These are phyloP conservation scores for Bolinopsis microptera DNA, from an alignment of 37 sponge, comb jelly and placozoan species.

Conservation along the genomic window DNA sequence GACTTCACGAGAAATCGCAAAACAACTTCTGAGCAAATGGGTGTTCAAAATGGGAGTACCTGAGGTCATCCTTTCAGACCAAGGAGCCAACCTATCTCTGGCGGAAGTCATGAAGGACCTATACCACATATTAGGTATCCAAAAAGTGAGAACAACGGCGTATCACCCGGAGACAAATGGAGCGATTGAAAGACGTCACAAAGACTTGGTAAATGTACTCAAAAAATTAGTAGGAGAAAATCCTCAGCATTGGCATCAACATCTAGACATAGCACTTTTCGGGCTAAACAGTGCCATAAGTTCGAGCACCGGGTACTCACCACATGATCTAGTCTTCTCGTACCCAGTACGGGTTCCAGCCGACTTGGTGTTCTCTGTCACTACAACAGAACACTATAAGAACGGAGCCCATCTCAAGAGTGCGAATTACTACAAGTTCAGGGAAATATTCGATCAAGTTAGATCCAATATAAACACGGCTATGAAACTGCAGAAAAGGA, in stretches of 20 bases:
- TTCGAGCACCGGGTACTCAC: background rate
- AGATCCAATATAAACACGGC: background rate
- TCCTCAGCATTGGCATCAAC: background rate
- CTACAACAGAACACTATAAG: background rate
- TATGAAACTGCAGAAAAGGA: background rate
- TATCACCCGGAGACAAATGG: background rate
- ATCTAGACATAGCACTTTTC: background rate
- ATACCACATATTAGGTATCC: background rate
- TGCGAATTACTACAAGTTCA: background rate
- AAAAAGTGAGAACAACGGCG: slow-evolving; percentile 26
- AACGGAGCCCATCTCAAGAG: background rate
- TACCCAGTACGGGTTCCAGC: background rate
- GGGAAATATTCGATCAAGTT: background rate
- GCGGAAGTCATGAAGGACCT: background rate
- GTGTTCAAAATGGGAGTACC: background rate
- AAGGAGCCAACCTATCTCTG: background rate
- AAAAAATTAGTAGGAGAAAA: background rate
- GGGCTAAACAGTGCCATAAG: background rate
- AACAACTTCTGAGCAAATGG: background rate
- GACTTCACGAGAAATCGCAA: background rate
- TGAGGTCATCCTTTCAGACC: background rate
- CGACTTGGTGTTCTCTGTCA: background rate
- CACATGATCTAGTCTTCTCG: background rate
- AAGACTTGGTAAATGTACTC: background rate
- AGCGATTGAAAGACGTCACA: background rate